A percentile compares a stretch with the other conserved stretches of the same genome.
Evolutionary conservation across 2,888 invertebrate species (phyloP).

Genomic region (Apoda limacodes): DNA sequence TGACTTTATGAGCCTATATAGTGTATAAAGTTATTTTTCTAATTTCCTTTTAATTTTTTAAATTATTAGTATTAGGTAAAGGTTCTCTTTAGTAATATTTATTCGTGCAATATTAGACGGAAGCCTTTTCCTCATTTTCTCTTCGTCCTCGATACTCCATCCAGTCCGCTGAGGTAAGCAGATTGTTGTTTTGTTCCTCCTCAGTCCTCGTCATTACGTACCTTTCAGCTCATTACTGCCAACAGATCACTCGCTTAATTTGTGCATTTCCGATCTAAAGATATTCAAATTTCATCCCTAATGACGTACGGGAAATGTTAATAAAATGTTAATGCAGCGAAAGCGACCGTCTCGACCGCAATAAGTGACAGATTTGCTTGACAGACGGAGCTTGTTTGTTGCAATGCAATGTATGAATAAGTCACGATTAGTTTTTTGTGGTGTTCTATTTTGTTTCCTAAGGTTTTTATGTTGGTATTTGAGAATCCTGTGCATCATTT

Average conservation of each 20-base stretch:
- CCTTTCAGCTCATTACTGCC: conserved; percentile 63
- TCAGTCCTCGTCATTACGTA: conserved; percentile 56
- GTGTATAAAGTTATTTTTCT: no score
- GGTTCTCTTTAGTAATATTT: no score
- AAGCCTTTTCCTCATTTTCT: no score
- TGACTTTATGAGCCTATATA: no score
- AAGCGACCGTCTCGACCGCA: conserved; percentile 50
- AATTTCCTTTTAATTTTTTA: no score
- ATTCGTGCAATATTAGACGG: no score
- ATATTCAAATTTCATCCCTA: conserved; percentile 68
- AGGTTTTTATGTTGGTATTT: conserved; percentile 7
- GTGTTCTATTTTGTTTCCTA: conserved; percentile 5
- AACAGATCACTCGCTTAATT: conserved; percentile 68
- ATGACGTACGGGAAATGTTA: conserved; percentile 66
- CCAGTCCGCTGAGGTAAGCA: conserved; percentile 51
- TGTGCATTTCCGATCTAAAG: conserved; percentile 68
- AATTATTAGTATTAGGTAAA: no score
- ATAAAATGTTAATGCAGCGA: conserved; percentile 67
- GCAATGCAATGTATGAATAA: conserved; percentile 59
- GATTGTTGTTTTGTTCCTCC: conserved; percentile 59
- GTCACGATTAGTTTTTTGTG: conserved; percentile 63
- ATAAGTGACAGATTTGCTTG: conserved; percentile 69
- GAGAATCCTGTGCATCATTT: no score
- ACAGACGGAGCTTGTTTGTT: conserved; percentile 59
- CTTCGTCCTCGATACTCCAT: no score